phyloP scores from a whole-genome alignment of 2,888 invertebrate species.

The Habroteleia sp. region DNA sequence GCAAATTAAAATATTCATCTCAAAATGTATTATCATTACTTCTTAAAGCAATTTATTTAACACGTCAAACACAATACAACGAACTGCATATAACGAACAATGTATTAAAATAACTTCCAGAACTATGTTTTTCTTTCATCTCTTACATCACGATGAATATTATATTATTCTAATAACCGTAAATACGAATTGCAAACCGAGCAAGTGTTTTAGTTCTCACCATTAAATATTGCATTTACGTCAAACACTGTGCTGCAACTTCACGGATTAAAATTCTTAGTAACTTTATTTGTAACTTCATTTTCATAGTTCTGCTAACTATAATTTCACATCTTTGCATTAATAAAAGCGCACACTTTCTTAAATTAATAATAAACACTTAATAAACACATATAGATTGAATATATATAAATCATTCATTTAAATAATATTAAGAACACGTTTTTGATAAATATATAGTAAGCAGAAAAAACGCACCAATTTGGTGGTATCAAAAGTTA shows the following conservation, averaged over 20 bases:
- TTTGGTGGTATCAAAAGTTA: too few species aligned
- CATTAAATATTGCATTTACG: conserved; percentile 29
- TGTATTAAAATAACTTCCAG: too few species aligned
- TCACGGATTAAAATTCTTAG: conserved; percentile 53
- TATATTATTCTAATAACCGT: conserved; percentile 50
- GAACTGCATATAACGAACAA: too few species aligned
- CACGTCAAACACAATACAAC: too few species aligned
- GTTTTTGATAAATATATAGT: too few species aligned
- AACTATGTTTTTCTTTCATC: conserved; percentile 31
- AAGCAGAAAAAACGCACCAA: too few species aligned
- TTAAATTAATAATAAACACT: conserved; percentile 42
- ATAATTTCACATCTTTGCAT: conserved; percentile 40
- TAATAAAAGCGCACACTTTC: conserved; percentile 29
- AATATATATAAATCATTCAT: conserved; percentile 38
- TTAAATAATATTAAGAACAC: too few species aligned
- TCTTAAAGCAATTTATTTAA: too few species aligned
- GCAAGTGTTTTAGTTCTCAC: conserved; percentile 52
- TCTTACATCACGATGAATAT: conserved; percentile 31
- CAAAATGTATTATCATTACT: too few species aligned
- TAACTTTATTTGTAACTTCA: conserved; percentile 51
- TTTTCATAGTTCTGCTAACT: conserved; percentile 32
- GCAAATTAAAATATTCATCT: too few species aligned
- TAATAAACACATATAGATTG: conserved; percentile 35
- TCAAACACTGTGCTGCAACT: conserved; percentile 37
- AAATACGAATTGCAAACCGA: conserved; percentile 43